Conservation (phyloP, 2,888 invertebrate genomes). For the Yponomeuta plumbellus region DNA sequence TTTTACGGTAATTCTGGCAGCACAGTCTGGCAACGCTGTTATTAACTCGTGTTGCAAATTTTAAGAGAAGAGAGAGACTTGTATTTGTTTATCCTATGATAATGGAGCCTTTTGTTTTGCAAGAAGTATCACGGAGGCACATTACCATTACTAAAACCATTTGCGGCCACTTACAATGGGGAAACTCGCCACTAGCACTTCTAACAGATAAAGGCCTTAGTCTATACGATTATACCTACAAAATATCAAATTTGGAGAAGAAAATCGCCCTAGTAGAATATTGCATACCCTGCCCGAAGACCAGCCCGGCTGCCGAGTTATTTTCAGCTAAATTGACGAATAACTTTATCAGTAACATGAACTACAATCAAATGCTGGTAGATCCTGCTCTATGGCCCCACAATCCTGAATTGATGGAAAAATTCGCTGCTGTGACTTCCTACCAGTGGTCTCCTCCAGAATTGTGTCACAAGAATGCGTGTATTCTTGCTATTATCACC, state of each 20-base stretch:
- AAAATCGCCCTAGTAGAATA: slow-evolving; percentile 42
- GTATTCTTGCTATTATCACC: slow-evolving; percentile 48
- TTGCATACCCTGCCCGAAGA: slow-evolving; percentile 38
- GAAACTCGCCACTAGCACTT: slow-evolving; percentile 42
- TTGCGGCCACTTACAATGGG: slow-evolving; percentile 41
- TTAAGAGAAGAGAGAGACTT: not conserved
- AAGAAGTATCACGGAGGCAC: slow-evolving; percentile 44
- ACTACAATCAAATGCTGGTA: slow-evolving; percentile 49
- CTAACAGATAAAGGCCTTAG: slow-evolving; percentile 46
- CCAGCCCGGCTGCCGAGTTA: slow-evolving; percentile 42
- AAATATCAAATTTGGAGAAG: slow-evolving; percentile 49
- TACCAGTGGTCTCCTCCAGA: slow-evolving; percentile 51
- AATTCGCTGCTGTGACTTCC: slow-evolving; percentile 39
- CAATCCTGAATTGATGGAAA: slow-evolving; percentile 41
- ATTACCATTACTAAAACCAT: slow-evolving; percentile 44
- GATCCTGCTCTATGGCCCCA: slow-evolving; percentile 59
- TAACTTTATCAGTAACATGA: slow-evolving; percentile 37
- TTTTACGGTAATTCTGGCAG: no score
- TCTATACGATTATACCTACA: slow-evolving; percentile 44
- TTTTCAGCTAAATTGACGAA: slow-evolving; percentile 34
- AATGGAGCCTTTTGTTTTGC: slow-evolving; percentile 26
- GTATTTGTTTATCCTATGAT: not conserved
- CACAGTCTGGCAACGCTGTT: no score
- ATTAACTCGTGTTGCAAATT: not conserved
- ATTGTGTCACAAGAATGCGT: slow-evolving; percentile 34